A percentile compares a stretch with the other conserved stretches of the same genome.
Conservation (phyloP, 2,113 vertebrate genomes). For the Actenoides hombroni region DNA sequence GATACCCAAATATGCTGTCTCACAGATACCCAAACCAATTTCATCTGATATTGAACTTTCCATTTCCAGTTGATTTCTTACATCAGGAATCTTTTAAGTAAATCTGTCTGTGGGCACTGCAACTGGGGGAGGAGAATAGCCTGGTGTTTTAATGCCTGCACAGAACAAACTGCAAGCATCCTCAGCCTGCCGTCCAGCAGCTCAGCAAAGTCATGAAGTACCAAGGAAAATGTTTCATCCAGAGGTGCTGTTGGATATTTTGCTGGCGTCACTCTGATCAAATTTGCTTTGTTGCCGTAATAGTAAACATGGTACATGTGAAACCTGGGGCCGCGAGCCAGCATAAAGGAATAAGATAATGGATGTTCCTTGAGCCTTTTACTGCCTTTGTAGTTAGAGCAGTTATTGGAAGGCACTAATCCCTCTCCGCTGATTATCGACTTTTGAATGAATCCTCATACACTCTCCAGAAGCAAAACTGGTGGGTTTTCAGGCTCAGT, state of each 20-base stretch:
- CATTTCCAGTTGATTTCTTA: background rate
- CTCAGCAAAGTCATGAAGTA: background rate
- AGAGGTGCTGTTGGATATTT: background rate
- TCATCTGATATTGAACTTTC: background rate
- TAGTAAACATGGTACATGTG: background rate
- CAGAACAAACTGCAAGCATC: background rate
- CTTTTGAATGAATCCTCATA: background rate
- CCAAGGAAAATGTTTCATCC: background rate
- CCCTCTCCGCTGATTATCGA: constrained; percentile 14
- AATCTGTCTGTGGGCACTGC: background rate
- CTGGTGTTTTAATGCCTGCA: background rate
- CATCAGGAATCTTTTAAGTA: background rate
- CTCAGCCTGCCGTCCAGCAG: background rate
- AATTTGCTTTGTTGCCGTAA: background rate
- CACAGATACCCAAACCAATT: background rate
- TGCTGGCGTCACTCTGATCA: background rate
- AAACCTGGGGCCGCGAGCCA: background rate
- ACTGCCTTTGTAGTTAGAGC: background rate
- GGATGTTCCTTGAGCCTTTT: background rate
- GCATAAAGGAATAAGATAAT: constrained; percentile 10
- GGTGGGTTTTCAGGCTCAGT: constrained; percentile 30
- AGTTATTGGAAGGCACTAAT: constrained; percentile 43
- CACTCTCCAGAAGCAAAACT: background rate
- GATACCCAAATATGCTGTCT: background rate
- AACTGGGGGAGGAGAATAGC: background rate